Percentiles rank a stretch among this genome's conserved stretches.
Conservation (phyloP, 2,888 invertebrate genomes). For the Cenopis cana region DNA sequence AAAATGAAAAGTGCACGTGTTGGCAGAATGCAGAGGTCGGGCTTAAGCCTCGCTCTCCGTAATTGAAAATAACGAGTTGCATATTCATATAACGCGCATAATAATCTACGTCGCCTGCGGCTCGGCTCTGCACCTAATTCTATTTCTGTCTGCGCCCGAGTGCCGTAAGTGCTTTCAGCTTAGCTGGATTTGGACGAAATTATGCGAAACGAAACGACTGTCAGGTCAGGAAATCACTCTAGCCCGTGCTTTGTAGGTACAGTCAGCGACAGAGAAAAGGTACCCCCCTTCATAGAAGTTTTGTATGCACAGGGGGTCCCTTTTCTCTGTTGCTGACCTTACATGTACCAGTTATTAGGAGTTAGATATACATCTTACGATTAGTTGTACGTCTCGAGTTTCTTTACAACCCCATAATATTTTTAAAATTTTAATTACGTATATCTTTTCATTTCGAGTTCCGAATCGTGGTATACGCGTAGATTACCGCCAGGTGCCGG, state of each 20-base stretch:
- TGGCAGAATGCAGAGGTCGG: constrained; percentile 59
- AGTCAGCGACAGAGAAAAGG: too few relatives aligned
- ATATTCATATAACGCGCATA: constrained; percentile 70
- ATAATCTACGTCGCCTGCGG: constrained; percentile 55
- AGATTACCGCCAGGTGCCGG: constrained; percentile 63
- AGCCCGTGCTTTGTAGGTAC: constrained; percentile 27
- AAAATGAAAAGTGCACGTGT: constrained; percentile 67
- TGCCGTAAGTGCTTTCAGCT: constrained; percentile 52
- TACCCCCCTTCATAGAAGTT: too few relatives aligned
- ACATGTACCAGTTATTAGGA: too few relatives aligned
- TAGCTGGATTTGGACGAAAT: constrained; percentile 49
- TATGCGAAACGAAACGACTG: constrained; percentile 44
- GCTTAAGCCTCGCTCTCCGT: constrained; percentile 62
- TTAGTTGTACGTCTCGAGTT: too few relatives aligned
- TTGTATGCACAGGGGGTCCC: too few relatives aligned
- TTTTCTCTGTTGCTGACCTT: too few relatives aligned
- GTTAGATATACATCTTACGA: too few relatives aligned
- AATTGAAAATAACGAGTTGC: constrained; percentile 78
- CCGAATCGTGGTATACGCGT: constrained; percentile 58
- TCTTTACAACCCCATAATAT: neutral
- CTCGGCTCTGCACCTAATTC: constrained; percentile 54
- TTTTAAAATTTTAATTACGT: constrained; percentile 61
- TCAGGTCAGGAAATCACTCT: constrained; percentile 31
- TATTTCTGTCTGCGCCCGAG: constrained; percentile 53
- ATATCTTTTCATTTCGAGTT: constrained; percentile 60